Base-by-base conservation (phyloP, 2,113 vertebrate genomes). In the Tympanuchus pallidicinctus region DNA sequence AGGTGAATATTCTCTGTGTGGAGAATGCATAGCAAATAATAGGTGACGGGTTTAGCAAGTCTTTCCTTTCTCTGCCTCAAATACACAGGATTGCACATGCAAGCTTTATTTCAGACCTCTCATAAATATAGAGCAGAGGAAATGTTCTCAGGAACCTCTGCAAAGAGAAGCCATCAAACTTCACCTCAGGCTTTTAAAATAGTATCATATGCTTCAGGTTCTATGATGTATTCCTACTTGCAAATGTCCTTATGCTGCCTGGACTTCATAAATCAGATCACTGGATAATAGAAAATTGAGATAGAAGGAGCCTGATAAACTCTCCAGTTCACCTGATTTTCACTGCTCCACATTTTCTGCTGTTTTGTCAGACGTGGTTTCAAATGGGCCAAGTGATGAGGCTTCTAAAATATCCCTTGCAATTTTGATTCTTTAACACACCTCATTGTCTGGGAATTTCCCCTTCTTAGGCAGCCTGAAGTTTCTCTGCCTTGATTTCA, bases 381-480 rank as follows among this genome's bases (percentile, higher is more conserved):
- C 61, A 91, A 91, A 81, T 5, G 4, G 77, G 43, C 43, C 54
- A 90, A 90, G 40, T 59, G 40, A 15, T 4, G 4, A 92, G 40
- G 63, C 70, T 88, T 78, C 89, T 56, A 72, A 57, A 79, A 45
- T 65, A 93, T 65, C 61, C 21, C 21, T 86, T 88, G 45, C 66
- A 80, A 66, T 77, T 84, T 90, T 88, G 88, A 70, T 61, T 88
- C 43, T 81, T 93, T 84, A 91, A 94, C 74, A 87, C 42, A 64
- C 63, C 76, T 91, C 92, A 95, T 79, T 88, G 85, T 95, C 93
- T 93, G 80, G 63, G 88, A 94, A 97, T 96, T 95, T 90, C 45
- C 25, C 87, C 15, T 43, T 66, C 59, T 61, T 21, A 2, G 90
- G 81, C 73, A 86, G 54, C 59, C 72, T 93, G 36, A 95, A 92